phyloP scores from a whole-genome alignment of 2,797 vertebrate species.

The Parauchenoglanis punctatus region DNA sequence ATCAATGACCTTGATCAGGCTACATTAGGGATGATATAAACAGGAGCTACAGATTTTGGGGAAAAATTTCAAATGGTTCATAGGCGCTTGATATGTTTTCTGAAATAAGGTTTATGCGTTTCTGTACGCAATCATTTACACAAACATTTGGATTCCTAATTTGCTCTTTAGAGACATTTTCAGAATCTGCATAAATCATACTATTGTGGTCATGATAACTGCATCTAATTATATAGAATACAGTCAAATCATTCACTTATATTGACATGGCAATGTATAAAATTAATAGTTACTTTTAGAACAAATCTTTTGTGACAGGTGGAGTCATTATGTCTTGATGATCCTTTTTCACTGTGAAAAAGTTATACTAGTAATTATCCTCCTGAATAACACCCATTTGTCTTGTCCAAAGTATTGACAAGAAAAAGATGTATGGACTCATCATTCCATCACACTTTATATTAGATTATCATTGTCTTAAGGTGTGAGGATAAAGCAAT shows the following conservation, averaged over 20 bases:
- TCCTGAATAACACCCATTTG: background rate
- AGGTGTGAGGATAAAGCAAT: background rate
- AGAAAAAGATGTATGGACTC: slow-evolving; percentile 18
- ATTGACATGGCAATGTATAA: no score
- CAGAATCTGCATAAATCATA: background rate
- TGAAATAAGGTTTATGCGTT: background rate
- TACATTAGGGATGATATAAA: background rate
- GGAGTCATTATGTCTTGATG: background rate
- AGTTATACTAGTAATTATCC: background rate
- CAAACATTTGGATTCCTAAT: background rate
- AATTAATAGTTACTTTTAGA: background rate
- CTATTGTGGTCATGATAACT: background rate
- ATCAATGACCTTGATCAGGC: background rate
- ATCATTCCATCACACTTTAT: slow-evolving; percentile 1
- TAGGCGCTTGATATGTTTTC: background rate
- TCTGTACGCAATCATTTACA: background rate
- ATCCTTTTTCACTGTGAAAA: background rate
- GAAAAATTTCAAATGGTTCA: background rate
- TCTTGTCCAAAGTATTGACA: slow-evolving; percentile 3
- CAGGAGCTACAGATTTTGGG: background rate
- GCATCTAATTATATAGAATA: background rate
- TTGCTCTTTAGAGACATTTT: background rate
- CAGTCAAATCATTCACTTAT: background rate
- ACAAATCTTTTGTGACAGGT: background rate
- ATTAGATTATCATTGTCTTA: background rate